Evolutionary conservation across 1,140 invertebrate genomes (phyloP).

Genomic region (Coptotermes formosanus): DNA sequence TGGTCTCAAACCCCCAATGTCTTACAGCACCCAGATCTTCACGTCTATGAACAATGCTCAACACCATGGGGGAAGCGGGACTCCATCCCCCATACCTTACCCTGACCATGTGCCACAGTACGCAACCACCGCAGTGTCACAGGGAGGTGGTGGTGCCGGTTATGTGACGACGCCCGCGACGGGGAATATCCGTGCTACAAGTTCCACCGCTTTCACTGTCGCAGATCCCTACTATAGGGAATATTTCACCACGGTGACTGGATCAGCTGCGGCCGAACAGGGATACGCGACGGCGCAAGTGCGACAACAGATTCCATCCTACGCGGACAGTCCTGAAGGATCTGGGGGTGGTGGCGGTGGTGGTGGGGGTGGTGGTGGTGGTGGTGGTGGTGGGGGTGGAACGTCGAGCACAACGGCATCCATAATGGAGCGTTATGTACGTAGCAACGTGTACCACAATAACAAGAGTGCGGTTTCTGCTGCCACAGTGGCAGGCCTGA

Average conservation of each 20-base stretch:
- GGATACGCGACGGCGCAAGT: constrained; percentile 3
- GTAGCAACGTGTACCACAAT: constrained; percentile 51
- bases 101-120: constrained; percentile 51
- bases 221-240: constrained; percentile 53
- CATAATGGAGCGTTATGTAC: constrained; percentile 58
- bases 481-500: constrained; percentile 66
- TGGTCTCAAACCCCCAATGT: constrained; percentile 49
- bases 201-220: constrained; percentile 45
- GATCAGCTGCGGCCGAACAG: constrained; percentile 54
- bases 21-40: constrained; percentile 52
- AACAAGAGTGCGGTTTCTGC: constrained; percentile 54
- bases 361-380: constrained; percentile 33
- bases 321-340: constrained; percentile 49
- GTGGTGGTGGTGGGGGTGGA: constrained; percentile 36
- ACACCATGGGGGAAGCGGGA: constrained; percentile 46
- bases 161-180: constrained; percentile 42
- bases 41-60: constrained; percentile 44
- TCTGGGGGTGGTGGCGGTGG: constrained; percentile 38
- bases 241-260: constrained; percentile 49
- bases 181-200: constrained; percentile 40
- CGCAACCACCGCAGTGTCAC: constrained; percentile 51
- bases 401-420: constrained; percentile 47
- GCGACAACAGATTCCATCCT: constrained; percentile 51
- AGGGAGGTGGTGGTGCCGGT: constrained; percentile 44
- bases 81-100: constrained; percentile 58